Percentiles rank a stretch among this genome's conserved stretches.
Conservation (phyloP, 2,888 invertebrate species). For the Cheilosia urbana region DNA sequence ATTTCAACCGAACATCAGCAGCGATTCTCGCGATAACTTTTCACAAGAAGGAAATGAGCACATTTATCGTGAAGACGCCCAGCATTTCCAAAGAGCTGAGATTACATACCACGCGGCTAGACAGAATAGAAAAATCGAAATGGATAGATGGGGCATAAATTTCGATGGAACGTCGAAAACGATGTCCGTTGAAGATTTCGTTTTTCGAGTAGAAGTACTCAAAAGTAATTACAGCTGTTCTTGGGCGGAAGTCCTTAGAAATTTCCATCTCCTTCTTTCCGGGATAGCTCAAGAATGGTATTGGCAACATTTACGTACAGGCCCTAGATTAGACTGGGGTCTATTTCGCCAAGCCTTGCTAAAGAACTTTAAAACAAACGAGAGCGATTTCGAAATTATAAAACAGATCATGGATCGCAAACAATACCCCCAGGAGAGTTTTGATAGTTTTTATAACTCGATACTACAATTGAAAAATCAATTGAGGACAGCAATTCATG, state of each 20-base stretch:
- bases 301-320: neutral
- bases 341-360: neutral
- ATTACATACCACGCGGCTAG: no score
- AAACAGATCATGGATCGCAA: neutral
- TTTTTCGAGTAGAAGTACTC: neutral
- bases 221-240: neutral
- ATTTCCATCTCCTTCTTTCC: neutral
- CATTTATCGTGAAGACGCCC: no score
- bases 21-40: no score
- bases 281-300: no score
- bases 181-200: neutral
- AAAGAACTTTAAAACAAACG: neutral
- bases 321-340: neutral
- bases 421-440: constrained; percentile 2
- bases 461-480: constrained; percentile 3
- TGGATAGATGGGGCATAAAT: neutral
- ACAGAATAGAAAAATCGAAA: neutral
- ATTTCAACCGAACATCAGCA: no score
- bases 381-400: neutral
- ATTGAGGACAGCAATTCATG: constrained; percentile 9
- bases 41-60: no score
- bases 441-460: constrained; percentile 18
- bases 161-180: neutral
- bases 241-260: neutral
- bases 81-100: no score